Conservation (phyloP, 2,797 vertebrate species). For the Cynopterus sphinx region DNA sequence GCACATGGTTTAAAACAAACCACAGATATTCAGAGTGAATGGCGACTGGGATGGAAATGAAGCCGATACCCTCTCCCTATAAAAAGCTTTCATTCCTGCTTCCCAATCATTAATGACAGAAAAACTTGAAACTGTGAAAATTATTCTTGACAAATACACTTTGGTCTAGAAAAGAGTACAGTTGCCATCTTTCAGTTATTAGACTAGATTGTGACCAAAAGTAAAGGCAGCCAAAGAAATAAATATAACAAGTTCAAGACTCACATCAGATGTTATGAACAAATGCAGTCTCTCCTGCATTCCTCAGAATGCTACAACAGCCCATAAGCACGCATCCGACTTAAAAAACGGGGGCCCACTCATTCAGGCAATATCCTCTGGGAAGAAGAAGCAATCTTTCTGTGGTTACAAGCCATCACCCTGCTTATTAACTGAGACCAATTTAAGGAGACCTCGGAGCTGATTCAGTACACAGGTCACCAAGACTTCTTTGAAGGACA, state of each 20-base stretch:
- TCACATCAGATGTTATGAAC: background rate
- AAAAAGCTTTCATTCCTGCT: background rate
- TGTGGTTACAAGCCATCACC: background rate
- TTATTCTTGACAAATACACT: background rate
- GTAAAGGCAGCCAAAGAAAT: slow-evolving; percentile 36
- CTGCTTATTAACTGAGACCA: background rate
- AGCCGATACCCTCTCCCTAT: background rate
- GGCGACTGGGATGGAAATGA: background rate
- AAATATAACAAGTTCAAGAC: slow-evolving; percentile 13
- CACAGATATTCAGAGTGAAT: slow-evolving; percentile 44
- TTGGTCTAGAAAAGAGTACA: background rate
- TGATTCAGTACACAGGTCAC: background rate
- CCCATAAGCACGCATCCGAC: background rate
- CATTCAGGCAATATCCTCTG: background rate
- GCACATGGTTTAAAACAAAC: slow-evolving; percentile 8
- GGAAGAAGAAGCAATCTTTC: background rate
- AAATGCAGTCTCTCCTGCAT: background rate
- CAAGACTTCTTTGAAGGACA: slow-evolving; percentile 60
- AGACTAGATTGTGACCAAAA: slow-evolving; percentile 2
- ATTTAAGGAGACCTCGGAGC: background rate
- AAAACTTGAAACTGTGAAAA: slow-evolving; percentile 11
- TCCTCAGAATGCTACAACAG: background rate
- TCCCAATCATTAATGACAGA: background rate
- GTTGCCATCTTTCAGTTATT: slow-evolving; percentile 21
- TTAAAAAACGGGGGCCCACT: background rate